Conservation (phyloP, 2,888 invertebrate genomes). For the Leucozona laternaria region DNA sequence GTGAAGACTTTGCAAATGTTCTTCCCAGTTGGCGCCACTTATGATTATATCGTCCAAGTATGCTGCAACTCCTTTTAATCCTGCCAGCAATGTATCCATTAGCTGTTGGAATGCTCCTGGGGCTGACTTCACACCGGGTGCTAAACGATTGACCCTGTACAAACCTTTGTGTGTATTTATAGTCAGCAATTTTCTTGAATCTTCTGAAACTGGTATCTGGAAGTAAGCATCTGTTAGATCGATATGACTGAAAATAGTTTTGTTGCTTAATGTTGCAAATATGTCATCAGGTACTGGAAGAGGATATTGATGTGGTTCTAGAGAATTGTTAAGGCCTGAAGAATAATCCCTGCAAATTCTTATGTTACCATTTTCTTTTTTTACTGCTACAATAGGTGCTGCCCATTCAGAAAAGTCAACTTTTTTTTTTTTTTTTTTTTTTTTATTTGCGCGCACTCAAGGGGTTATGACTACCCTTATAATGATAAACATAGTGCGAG, state of each 20-base stretch:
- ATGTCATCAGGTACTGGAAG: not conserved
- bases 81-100: not conserved
- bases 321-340: not conserved
- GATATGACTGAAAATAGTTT: not conserved
- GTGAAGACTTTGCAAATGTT: not conserved
- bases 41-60: too few relatives aligned
- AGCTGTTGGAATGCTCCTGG: too few relatives aligned
- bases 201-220: constrained; percentile 4
- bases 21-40: not conserved
- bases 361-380: not conserved
- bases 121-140: not conserved
- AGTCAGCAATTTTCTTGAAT: not conserved
- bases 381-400: not conserved
- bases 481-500: too few relatives aligned
- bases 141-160: not conserved
- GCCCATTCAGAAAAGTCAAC: not conserved
- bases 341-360: not conserved
- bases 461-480: too few relatives aligned
- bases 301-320: not conserved
- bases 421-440: too few relatives aligned
- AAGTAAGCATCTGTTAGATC: not conserved
- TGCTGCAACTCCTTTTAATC: not conserved
- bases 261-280: not conserved
- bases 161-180: not conserved
- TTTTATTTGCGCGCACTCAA: too few relatives aligned